Conservation (phyloP, 2,797 vertebrate species). For the Octomys mimax region DNA sequence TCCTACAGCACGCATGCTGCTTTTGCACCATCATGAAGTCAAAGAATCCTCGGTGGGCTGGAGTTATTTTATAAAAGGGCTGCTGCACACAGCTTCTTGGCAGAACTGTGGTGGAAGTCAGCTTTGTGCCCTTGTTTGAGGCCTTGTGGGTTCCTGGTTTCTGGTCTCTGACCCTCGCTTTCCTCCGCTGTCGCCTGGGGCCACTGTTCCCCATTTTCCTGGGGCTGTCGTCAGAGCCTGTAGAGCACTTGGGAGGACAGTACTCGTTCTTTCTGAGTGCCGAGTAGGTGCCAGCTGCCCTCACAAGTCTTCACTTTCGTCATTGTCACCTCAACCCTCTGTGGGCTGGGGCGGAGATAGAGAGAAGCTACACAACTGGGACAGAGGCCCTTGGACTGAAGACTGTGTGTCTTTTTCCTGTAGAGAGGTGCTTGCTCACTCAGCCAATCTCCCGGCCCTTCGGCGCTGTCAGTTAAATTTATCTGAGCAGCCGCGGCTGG, state of each 20-base stretch:
- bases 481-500: neutral
- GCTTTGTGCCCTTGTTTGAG: neutral
- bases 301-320: fast-evolving
- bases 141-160: neutral
- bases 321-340: neutral
- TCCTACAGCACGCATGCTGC: neutral
- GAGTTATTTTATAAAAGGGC: neutral
- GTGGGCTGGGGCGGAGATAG: neutral
- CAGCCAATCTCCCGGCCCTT: fast-evolving
- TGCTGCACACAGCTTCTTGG: neutral
- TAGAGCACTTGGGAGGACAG: neutral
- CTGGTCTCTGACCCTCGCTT: neutral
- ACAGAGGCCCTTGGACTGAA: neutral
- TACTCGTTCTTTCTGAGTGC: fast-evolving
- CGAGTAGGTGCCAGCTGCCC: fast-evolving
- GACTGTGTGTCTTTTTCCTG: neutral
- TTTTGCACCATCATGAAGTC: neutral
- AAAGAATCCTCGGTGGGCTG: neutral
- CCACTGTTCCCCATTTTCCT: neutral
- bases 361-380: neutral
- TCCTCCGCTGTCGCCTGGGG: neutral
- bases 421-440: neutral
- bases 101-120: neutral
- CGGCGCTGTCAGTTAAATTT: neutral
- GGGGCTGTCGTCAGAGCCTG: no score